These are phyloP conservation scores for Drosophila macrospina DNA, from an alignment of 2,888 invertebrate species.

Conservation along the genomic window DNA sequence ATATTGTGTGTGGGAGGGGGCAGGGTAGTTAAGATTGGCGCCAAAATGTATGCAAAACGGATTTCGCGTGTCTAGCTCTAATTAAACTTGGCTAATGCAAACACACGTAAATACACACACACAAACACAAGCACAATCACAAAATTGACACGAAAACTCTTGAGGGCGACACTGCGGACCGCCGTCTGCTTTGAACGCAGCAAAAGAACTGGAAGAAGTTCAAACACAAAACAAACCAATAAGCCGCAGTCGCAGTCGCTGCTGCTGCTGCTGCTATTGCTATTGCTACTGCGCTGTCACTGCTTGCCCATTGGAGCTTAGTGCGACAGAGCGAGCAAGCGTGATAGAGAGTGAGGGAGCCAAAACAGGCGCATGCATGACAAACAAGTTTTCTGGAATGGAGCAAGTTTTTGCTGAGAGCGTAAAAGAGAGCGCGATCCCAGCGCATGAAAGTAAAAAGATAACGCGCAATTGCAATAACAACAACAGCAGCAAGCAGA, in stretches of 20 bases:
- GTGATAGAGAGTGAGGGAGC: background rate
- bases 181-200: conserved; percentile 83
- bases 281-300: conserved; percentile 19
- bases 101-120: too few relatives aligned
- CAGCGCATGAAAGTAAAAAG: conserved; percentile 74
- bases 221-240: conserved; percentile 71
- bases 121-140: conserved; percentile 28
- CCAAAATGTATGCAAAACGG: conserved; percentile 66
- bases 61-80: conserved; percentile 66
- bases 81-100: conserved; percentile 63
- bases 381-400: conserved; percentile 72
- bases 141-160: conserved; percentile 24
- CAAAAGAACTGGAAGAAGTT: conserved; percentile 78
- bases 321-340: conserved; percentile 23
- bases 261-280: conserved; percentile 5
- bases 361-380: conserved; percentile 23
- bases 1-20: conserved; percentile 12
- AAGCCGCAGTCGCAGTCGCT: conserved; percentile 49
- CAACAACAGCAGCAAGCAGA: conserved; percentile 27
- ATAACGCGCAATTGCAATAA: conserved; percentile 75
- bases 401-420: conserved; percentile 37
- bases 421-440: conserved; percentile 50
- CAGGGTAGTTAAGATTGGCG: conserved; percentile 46
- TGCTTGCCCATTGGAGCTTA: conserved; percentile 26
- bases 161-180: conserved; percentile 83